phyloP scores from a whole-genome alignment of 1,140 invertebrate genomes.

The Parasteatoda tepidariorum region DNA sequence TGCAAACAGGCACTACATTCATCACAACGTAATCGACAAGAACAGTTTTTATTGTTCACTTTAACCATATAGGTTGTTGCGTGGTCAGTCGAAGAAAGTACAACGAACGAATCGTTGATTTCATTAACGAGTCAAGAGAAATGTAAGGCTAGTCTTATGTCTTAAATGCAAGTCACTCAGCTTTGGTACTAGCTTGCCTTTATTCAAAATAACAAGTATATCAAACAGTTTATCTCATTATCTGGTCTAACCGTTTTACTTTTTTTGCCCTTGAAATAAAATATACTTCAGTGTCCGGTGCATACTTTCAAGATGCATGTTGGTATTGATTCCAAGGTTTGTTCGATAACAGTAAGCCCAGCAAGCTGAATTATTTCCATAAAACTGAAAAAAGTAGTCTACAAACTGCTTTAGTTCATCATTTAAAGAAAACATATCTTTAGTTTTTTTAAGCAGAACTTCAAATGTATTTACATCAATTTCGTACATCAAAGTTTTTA shows the following conservation, averaged over 20 bases:
- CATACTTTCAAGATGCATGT: slow-evolving; percentile 16
- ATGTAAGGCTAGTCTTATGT: not conserved
- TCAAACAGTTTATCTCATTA: not conserved
- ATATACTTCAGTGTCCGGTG: not conserved
- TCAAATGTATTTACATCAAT: not conserved
- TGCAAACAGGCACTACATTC: not conserved
- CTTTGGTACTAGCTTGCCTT: not conserved
- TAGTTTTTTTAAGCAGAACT: not conserved
- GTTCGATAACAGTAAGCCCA: slow-evolving; percentile 15
- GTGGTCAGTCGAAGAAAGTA: not conserved
- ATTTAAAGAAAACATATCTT: not conserved
- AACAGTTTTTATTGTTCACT: not conserved
- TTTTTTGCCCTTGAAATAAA: slow-evolving; percentile 5
- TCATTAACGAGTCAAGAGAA: not conserved
- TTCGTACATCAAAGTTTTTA: not conserved
- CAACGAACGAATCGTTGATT: not conserved
- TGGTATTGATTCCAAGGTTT: not conserved
- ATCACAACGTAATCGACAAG: not conserved
- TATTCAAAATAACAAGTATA: not conserved
- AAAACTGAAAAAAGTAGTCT: not conserved
- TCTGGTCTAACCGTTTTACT: not conserved
- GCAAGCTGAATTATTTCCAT: not conserved
- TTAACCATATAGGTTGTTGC: not conserved
- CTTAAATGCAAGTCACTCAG: not conserved
- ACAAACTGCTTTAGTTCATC: not conserved